These are phyloP conservation scores for Clarias fuscus DNA, from an alignment of 2,797 vertebrate species.

Conservation along the genomic window DNA sequence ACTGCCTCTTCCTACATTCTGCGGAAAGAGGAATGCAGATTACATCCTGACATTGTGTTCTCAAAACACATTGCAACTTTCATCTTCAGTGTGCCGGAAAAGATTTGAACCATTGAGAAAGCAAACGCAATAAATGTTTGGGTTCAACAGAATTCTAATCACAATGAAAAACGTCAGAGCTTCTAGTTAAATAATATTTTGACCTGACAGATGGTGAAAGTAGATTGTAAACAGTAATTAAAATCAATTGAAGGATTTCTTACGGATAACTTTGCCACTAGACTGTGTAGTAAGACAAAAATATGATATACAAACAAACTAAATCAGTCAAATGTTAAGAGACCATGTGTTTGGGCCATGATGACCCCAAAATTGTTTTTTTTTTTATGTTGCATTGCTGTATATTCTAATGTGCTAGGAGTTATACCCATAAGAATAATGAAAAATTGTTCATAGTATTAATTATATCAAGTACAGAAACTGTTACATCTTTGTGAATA, in stretches of 20 bases:
- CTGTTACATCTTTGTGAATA: not conserved
- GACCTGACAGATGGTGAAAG: conserved; percentile 20
- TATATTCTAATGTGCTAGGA: not conserved
- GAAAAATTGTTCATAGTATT: not conserved
- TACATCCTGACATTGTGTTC: not conserved
- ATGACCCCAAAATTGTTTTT: not conserved
- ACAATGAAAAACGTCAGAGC: not conserved
- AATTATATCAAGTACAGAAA: not conserved
- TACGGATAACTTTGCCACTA: not conserved
- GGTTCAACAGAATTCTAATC: not conserved
- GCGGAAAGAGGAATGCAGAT: conserved; percentile 25
- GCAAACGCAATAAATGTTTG: not conserved
- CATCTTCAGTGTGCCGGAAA: not conserved
- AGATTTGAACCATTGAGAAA: not conserved
- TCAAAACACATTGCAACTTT: conserved; percentile 7
- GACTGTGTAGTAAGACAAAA: conserved; percentile 2
- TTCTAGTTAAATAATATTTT: not conserved
- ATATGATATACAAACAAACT: not conserved
- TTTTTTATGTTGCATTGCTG: not conserved
- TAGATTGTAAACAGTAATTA: conserved; percentile 35
- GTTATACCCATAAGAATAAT: not conserved
- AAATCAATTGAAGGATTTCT: conserved; percentile 26
- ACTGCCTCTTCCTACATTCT: conserved; percentile 65
- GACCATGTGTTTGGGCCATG: not conserved
- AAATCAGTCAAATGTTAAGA: conserved; percentile 10